phyloP scores from a whole-genome alignment of 2,888 invertebrate species.

The Cataglyphis rosenhaueri region DNA sequence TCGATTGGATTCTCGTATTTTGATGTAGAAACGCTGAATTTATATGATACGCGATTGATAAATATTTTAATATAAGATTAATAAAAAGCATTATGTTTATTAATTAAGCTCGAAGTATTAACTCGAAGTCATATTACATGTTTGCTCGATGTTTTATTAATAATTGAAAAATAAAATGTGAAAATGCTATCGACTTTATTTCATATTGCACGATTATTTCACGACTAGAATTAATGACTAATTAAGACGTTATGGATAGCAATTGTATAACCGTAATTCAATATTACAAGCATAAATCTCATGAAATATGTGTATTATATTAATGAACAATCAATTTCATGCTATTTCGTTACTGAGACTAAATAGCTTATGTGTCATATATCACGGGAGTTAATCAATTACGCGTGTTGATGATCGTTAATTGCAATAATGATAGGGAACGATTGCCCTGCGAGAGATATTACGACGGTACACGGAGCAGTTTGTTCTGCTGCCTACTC shows the following conservation, averaged over 20 bases:
- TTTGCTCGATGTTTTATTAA: background rate
- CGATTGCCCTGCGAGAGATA: background rate
- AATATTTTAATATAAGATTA: background rate
- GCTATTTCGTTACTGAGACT: background rate
- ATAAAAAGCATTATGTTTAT: background rate
- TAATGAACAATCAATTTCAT: slow-evolving; percentile 3
- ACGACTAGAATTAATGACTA: background rate
- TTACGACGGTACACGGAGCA: background rate
- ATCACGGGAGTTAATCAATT: background rate
- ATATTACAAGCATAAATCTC: background rate
- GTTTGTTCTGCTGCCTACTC: background rate
- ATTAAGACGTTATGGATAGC: background rate
- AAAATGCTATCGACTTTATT: background rate
- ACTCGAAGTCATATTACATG: background rate
- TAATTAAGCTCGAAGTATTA: background rate
- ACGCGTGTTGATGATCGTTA: background rate
- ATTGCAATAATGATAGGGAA: background rate
- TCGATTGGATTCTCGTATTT: background rate
- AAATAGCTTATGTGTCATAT: background rate
- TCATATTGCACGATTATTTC: background rate
- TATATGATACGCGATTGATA: background rate
- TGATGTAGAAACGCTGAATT: background rate
- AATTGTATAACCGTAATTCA: background rate
- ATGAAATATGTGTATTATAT: background rate
- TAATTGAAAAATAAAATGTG: background rate